Conservation (phyloP, 2,888 invertebrate genomes). For the Agonopterix heracliana region DNA sequence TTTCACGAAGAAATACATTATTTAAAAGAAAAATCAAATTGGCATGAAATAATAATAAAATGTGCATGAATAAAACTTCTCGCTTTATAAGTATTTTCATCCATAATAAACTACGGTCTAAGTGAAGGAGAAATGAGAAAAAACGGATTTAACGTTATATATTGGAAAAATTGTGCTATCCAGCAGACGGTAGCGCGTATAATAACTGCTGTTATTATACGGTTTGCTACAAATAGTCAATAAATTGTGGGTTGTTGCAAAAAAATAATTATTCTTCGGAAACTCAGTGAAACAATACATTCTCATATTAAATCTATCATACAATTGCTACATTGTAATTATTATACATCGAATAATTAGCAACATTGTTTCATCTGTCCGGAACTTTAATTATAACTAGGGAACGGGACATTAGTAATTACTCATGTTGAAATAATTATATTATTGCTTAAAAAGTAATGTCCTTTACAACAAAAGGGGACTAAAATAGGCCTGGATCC, state of each 20-base stretch:
- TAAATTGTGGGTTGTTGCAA: conserved; percentile 16
- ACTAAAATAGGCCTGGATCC: too few species aligned
- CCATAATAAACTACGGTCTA: conserved; percentile 1
- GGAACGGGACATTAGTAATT: too few species aligned
- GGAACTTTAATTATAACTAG: conserved; percentile 13
- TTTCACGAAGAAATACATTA: too few species aligned
- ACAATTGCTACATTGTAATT: conserved; percentile 26
- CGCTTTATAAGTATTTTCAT: too few species aligned
- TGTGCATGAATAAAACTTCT: too few species aligned
- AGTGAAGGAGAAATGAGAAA: conserved; percentile 2
- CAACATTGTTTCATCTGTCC: conserved; percentile 29
- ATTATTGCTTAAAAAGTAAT: too few species aligned
- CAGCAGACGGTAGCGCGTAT: conserved; percentile 11
- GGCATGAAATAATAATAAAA: too few species aligned
- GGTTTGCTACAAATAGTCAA: conserved; percentile 14
- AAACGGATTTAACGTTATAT: conserved; percentile 9
- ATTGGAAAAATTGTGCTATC: conserved; percentile 11
- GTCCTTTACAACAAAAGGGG: too few species aligned
- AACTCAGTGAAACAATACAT: conserved; percentile 26
- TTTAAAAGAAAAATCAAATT: too few species aligned
- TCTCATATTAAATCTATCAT: conserved; percentile 26
- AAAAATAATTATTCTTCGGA: conserved; percentile 22
- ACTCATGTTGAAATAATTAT: too few species aligned
- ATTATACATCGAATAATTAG: conserved; percentile 19
- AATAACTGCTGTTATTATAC: conserved; percentile 18